Evolutionary conservation across 37 sponge, comb jelly and placozoan genomes (phyloP), one percentile per base, ranked within the genome.

Genomic region (Geodia barretti): DNA sequence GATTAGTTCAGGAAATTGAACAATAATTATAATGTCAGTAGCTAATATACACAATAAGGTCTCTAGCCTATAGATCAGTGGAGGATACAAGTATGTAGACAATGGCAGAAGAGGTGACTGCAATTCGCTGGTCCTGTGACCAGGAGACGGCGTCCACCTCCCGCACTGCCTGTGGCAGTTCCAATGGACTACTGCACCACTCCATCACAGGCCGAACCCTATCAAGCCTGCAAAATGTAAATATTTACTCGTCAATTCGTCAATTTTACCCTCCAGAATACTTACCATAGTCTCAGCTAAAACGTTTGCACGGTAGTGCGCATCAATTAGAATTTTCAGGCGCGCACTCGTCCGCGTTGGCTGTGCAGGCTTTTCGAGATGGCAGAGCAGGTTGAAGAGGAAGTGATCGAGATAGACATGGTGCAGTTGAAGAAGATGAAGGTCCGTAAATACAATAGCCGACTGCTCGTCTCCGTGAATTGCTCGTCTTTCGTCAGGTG

Each of bases 381-480:
- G 25, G 69, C 69, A 68, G 34, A 23, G 33, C n/a, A 59, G 67
- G 71, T 60, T 9, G 76, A 87, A 30, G 84, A 77, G 20, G 84
- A 43, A 11, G 69, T 38, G 25, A 76, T 73, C 19, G 73, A 71
- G 63, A 81, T 92, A n/a, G 92, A 92, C 64, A 62, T 92, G 69
- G 78, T 80, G 21, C 78, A 92, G 66, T 64, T 87, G 34, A 92
- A 84, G 77, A 92, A 92, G 65, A 64, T 92, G 74, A 92, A 92
- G 72, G 92, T 88, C 26, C 54, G 54, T 47, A 14, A 17, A 17
- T 47, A 47, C 54, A 47, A 14, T 47, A n/a, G n/a, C n/a, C n/a
- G n/a, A n/a, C n/a, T n/a, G n/a, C n/a, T n/a, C n/a, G n/a, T n/a
- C n/a, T n/a, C n/a, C n/a, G n/a, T n/a, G n/a, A n/a, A n/a, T 7